These are phyloP conservation scores for Spatula versicolor DNA, from an alignment of 2,797 vertebrate species.

Conservation along the genomic window DNA sequence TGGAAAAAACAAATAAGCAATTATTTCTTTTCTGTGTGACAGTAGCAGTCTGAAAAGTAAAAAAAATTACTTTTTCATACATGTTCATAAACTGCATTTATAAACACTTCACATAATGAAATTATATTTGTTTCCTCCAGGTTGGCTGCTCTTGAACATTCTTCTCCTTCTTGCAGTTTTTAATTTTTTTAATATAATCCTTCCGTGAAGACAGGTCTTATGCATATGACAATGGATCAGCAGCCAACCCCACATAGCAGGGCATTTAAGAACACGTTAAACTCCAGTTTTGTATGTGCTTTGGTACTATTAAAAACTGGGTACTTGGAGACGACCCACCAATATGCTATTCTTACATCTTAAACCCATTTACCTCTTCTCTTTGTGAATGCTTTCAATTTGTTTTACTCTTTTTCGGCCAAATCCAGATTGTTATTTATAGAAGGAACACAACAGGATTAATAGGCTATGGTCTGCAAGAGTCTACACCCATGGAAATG, in stretches of 20 bases:
- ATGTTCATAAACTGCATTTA: conserved; percentile 39
- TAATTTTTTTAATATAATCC: neutral
- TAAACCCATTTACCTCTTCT: conserved; percentile 42
- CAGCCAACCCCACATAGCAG: neutral
- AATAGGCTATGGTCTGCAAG: conserved; percentile 7
- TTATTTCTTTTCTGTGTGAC: conserved; percentile 13
- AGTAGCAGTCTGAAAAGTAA: conserved; percentile 16
- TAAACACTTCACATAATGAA: conserved; percentile 38
- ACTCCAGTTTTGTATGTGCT: neutral
- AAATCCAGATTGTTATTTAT: conserved; percentile 59
- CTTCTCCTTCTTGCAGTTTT: conserved; percentile 12
- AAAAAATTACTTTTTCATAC: neutral
- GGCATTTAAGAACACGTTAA: neutral
- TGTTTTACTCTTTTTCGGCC: conserved; percentile 41
- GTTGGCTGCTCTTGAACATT: conserved; percentile 42
- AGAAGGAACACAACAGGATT: conserved; percentile 34
- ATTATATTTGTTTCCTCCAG: conserved; percentile 43
- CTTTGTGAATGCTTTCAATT: conserved; percentile 54
- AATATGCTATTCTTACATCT: neutral
- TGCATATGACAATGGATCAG: neutral
- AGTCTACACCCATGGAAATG: conserved; percentile 32
- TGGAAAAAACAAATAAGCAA: conserved; percentile 34
- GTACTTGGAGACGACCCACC: conserved; percentile 28
- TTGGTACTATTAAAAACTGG: neutral
- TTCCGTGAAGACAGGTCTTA: conserved; percentile 24